These are phyloP conservation scores for Tichodroma muraria DNA, from an alignment of 2,113 vertebrate genomes.

Conservation along the genomic window DNA sequence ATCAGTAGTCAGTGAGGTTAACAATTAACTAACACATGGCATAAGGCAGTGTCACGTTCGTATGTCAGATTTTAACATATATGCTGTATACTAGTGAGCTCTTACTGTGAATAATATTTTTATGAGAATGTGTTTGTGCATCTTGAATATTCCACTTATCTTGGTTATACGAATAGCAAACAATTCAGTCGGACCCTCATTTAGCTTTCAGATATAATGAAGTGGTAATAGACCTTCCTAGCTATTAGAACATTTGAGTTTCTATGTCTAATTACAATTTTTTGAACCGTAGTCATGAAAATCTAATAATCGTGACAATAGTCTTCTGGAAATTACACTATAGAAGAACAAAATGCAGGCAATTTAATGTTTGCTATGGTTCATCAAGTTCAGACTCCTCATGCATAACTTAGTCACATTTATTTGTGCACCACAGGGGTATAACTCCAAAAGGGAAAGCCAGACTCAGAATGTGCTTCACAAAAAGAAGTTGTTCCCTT, in stretches of 20 bases:
- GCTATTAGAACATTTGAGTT: slow-evolving; percentile 37
- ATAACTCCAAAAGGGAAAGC: slow-evolving; percentile 21
- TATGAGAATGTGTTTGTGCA: background rate
- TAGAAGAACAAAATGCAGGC: slow-evolving; percentile 28
- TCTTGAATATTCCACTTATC: background rate
- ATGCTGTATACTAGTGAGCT: background rate
- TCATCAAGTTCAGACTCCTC: slow-evolving; percentile 46
- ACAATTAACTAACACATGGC: background rate
- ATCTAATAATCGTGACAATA: slow-evolving; percentile 46
- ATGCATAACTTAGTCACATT: slow-evolving; percentile 52
- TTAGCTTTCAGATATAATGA: slow-evolving; percentile 31
- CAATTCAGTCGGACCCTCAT: background rate
- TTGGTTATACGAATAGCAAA: background rate
- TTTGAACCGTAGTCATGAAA: slow-evolving; percentile 35
- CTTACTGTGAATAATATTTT: background rate
- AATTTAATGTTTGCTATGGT: slow-evolving; percentile 48
- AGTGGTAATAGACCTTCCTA: slow-evolving; percentile 33
- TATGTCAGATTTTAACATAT: background rate
- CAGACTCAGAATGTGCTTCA: background rate
- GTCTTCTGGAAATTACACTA: slow-evolving; percentile 36
- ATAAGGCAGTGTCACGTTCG: background rate
- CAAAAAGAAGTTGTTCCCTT: slow-evolving; percentile 45
- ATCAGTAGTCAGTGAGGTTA: background rate
- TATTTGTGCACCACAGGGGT: slow-evolving; percentile 27
- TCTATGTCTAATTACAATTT: slow-evolving; percentile 54